Conservation (phyloP, 2,797 vertebrate species). For the Allobates femoralis region DNA sequence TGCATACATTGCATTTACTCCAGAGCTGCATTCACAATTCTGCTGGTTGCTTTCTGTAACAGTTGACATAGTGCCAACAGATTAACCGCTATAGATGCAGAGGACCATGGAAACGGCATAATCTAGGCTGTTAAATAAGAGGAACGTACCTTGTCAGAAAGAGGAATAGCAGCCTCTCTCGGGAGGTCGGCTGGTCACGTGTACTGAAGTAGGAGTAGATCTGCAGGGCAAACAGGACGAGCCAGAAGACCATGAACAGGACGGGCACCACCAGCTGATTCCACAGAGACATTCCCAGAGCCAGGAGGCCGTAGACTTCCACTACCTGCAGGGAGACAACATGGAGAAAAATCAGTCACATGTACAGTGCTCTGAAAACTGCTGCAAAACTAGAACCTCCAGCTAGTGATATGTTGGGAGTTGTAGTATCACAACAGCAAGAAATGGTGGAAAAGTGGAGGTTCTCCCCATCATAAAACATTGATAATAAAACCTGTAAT, state of each 20-base stretch:
- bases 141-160: constrained; percentile 99
- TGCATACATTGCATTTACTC: too few species aligned
- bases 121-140: too few species aligned
- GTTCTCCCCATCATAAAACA: neutral
- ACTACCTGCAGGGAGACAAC: constrained; percentile 83
- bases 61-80: too few species aligned
- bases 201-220: constrained; percentile 99
- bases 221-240: constrained; percentile 95
- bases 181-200: constrained; percentile 93
- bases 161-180: constrained; percentile 95
- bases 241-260: constrained; percentile 98
- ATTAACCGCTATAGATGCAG: too few species aligned
- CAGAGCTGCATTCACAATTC: too few species aligned
- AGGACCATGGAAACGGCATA: too few species aligned
- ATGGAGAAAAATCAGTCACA: neutral
- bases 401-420: neutral
- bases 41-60: too few species aligned
- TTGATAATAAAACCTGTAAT: too few species aligned
- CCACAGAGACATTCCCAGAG: constrained; percentile 97
- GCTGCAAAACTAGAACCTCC: neutral
- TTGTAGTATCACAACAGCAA: neutral
- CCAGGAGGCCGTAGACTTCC: constrained; percentile 95
- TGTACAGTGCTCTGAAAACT: neutral
- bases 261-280: constrained; percentile 98
- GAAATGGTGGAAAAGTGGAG: neutral